phyloP scores from a whole-genome alignment of 1,140 invertebrate species.

The Akabosia matsudoensis region DNA sequence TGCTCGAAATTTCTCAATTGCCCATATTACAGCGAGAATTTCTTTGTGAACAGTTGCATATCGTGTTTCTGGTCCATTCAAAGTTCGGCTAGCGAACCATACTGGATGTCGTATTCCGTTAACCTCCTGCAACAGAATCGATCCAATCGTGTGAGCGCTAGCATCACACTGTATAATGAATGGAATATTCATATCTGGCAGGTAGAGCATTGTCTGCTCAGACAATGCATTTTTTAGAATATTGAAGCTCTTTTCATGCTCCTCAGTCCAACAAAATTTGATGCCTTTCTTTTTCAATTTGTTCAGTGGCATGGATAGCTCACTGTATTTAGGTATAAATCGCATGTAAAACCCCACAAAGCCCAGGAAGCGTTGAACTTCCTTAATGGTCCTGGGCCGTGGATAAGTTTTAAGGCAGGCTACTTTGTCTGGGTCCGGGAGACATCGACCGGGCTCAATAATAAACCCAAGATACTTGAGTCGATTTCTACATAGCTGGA shows the following conservation, averaged over 20 bases:
- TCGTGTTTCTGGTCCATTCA: conserved; percentile 49
- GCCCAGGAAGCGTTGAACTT: conserved; percentile 48
- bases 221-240: conserved; percentile 40
- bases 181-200: conserved; percentile 45
- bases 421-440: conserved; percentile 47
- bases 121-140: conserved; percentile 46
- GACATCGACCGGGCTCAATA: conserved; percentile 33
- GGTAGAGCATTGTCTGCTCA: conserved; percentile 33
- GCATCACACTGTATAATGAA: conserved; percentile 49
- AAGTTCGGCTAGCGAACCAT: conserved; percentile 48
- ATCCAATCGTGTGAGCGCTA: conserved; percentile 47
- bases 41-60: conserved; percentile 54
- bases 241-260: conserved; percentile 24
- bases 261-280: not conserved
- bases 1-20: conserved; percentile 50
- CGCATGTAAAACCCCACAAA: conserved; percentile 48
- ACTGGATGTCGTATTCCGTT: conserved; percentile 48
- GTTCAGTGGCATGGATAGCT: conserved; percentile 47
- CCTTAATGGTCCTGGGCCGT: conserved; percentile 37
- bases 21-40: conserved; percentile 52
- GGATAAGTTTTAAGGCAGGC: conserved; percentile 36
- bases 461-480: conserved; percentile 46
- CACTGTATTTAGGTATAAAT: conserved; percentile 49
- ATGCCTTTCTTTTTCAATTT: conserved; percentile 26
- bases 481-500: conserved; percentile 28